A percentile compares a stretch with the other conserved stretches of the same genome.
phyloP scores from a whole-genome alignment of 2,888 invertebrate genomes.

The Linhomoeus sp. region DNA sequence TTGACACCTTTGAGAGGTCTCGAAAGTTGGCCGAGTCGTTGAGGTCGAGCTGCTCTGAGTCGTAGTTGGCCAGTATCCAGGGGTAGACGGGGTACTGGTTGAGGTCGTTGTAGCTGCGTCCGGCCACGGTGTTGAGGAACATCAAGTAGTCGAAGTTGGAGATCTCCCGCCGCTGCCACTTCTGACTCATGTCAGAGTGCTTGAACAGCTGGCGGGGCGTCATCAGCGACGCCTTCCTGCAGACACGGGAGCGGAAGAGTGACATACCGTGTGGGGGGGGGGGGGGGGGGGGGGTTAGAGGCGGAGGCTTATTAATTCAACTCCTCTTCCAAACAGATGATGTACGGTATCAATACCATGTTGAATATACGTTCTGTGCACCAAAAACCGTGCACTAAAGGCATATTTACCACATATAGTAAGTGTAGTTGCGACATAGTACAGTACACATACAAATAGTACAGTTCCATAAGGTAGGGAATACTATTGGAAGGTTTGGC shows the following conservation, averaged over 20 bases:
- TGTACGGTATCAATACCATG: too few relatives aligned
- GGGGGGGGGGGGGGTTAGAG: too few relatives aligned
- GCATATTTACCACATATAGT: too few relatives aligned
- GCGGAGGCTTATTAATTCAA: conserved; percentile 2
- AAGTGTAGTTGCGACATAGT: too few relatives aligned
- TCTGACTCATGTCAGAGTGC: conserved; percentile 97
- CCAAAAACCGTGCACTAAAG: too few relatives aligned
- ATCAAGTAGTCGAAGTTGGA: conserved; percentile 99
- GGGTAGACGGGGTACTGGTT: conserved; percentile 99
- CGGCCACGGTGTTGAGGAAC: conserved; percentile 98
- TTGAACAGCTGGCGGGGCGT: conserved; percentile 94
- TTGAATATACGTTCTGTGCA: too few relatives aligned
- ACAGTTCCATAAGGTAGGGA: background rate
- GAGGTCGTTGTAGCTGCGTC: conserved; percentile 96
- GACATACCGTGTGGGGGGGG: too few relatives aligned
- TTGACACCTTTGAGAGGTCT: conserved; percentile 73
- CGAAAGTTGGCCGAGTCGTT: conserved; percentile 91
- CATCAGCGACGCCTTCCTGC: conserved; percentile 82
- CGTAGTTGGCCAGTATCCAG: conserved; percentile 97
- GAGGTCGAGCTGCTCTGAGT: conserved; percentile 80
- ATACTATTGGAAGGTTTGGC: background rate
- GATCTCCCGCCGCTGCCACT: conserved; percentile 96
- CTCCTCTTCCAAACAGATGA: too few relatives aligned
- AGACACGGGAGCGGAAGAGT: too few relatives aligned
- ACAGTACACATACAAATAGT: too few relatives aligned